Base-by-base conservation (phyloP, 2,797 vertebrate genomes). In the Knipowitschia caucasica region DNA sequence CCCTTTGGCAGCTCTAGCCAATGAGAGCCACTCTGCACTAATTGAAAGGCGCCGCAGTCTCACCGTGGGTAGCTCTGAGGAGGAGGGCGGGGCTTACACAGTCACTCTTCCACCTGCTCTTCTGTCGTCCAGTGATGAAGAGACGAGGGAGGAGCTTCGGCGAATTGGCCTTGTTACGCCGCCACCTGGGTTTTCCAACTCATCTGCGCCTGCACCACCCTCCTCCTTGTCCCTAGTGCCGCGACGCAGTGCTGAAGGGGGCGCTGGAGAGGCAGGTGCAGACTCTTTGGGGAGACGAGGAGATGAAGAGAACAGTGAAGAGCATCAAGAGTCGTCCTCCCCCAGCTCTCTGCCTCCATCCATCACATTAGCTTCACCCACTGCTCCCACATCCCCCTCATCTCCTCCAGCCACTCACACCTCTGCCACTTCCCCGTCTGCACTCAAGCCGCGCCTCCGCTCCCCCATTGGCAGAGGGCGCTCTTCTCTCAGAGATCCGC, bases 71-170 rank as follows among this genome's bases (percentile, higher is more conserved):
- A 99, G 96, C 75, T 99, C 96, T 0, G 96, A 99, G 83, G 96
- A 99, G 59, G 96, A 99, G 58, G 93, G 89, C 0, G 95, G 95
- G 70, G 90, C 95, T 62, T 96, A 93, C 67, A 93, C 94, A 0
- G 93, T 96, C 6, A 96, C 93, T 20, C 90, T 99, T 40, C 96
- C 96, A 0, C 94, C 95, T 0, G 95, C 95, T 0, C 85, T 97
- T 73, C 62, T 99, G 67, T 98, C 96, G 1, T 99, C 96, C 2
- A 99, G 96, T 0, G 96, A 99, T 0, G 96, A 99, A 80, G 96
- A 99, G 81, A 99, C 96, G 0, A 80, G 96, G 63, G 96, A 98
- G 79, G 96, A 98, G 77, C 89, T 99, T 39, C 92, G 95, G 39
- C 93, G 93, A 65, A 99, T 99, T 1, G 96, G 96, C 50, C 86